phyloP scores from a whole-genome alignment of 2,888 invertebrate genomes.

The Ctena decussata region DNA sequence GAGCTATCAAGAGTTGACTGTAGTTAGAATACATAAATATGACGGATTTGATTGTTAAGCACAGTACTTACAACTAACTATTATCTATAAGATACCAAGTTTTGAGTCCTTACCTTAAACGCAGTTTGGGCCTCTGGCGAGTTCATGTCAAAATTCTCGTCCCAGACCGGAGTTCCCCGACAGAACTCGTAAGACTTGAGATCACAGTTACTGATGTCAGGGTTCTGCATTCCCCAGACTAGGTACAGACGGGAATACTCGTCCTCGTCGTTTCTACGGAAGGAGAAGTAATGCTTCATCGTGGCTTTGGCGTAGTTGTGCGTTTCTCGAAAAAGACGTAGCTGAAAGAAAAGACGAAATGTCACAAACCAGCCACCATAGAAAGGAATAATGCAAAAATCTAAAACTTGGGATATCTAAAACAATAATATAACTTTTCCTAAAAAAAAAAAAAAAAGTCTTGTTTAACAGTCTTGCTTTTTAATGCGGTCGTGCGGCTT shows the following conservation, averaged over 20 bases:
- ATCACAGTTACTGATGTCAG: conserved; percentile 69
- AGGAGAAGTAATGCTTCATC: conserved; percentile 67
- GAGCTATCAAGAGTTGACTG: neutral
- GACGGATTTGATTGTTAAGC: too few relatives aligned
- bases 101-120: conserved; percentile 72
- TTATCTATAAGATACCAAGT: too few relatives aligned
- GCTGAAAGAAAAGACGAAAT: too few relatives aligned
- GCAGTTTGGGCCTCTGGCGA: conserved; percentile 76
- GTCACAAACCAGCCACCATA: too few relatives aligned
- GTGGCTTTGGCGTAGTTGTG: conserved; percentile 77
- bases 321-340: conserved; percentile 65
- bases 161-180: conserved; percentile 76
- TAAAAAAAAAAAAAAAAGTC: too few relatives aligned
- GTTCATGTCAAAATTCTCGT: conserved; percentile 79
- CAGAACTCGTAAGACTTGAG: conserved; percentile 73
- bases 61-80: too few relatives aligned
- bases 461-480: too few relatives aligned
- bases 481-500: too few relatives aligned
- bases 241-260: conserved; percentile 72
- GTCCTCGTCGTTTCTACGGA: conserved; percentile 70
- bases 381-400: too few relatives aligned
- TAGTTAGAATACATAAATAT: too few relatives aligned
- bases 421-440: too few relatives aligned
- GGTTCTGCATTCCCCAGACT: conserved; percentile 76
- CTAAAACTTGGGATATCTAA: too few relatives aligned